Percentiles rank a stretch among this genome's conserved stretches.
These are phyloP conservation scores for Sceloporus undulatus DNA, from an alignment of 2,113 vertebrate species.

Conservation along the genomic window DNA sequence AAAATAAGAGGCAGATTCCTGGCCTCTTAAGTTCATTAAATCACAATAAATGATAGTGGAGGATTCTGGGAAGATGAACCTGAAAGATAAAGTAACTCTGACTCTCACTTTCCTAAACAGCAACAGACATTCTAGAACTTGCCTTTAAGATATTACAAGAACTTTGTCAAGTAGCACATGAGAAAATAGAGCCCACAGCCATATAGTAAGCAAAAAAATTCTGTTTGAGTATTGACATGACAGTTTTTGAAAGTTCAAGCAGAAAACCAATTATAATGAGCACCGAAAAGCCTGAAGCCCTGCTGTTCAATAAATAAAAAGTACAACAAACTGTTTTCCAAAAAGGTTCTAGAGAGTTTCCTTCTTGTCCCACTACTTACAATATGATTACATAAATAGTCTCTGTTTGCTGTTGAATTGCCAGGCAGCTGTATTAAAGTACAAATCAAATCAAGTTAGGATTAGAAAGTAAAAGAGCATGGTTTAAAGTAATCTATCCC, in stretches of 20 bases:
- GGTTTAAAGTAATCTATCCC: conserved; percentile 93
- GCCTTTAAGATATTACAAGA: conserved; percentile 88
- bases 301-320: conserved; percentile 89
- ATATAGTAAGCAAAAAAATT: conserved; percentile 89
- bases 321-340: conserved; percentile 87
- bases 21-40: conserved; percentile 40
- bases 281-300: conserved; percentile 88
- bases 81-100: conserved; percentile 66
- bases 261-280: conserved; percentile 94
- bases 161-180: conserved; percentile 89
- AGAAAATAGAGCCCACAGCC: conserved; percentile 88
- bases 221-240: conserved; percentile 92
- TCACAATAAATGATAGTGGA: conserved; percentile 38
- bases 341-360: conserved; percentile 86
- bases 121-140: conserved; percentile 81
- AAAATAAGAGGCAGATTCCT: conserved; percentile 34
- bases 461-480: conserved; percentile 93
- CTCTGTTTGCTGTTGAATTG: conserved; percentile 90
- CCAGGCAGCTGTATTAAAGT: conserved; percentile 89
- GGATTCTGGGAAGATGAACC: conserved; percentile 26
- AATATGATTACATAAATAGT: conserved; percentile 91
- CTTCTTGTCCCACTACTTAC: conserved; percentile 87
- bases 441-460: conserved; percentile 92
- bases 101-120: conserved; percentile 75
- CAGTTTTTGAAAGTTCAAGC: conserved; percentile 95